Evolutionary conservation across 2,113 vertebrate species (phyloP), one percentile per base, ranked within the genome.

Genomic region (Heteronetta atricapilla): DNA sequence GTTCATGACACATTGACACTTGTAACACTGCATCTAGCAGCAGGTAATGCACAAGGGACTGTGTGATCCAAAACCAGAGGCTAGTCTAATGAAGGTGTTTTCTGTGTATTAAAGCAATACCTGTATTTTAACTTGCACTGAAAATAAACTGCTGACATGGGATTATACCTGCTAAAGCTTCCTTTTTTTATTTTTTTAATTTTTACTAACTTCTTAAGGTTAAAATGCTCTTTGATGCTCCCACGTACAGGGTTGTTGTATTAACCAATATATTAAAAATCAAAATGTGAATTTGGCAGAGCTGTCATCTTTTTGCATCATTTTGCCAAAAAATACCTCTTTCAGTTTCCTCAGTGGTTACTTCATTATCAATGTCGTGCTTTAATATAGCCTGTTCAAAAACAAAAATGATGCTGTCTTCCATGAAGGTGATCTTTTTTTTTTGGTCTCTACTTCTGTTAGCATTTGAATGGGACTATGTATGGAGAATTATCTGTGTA

Each of bases 121-220:
- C 62, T 96, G 96, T 95, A 96, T 82, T 94, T 93, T 90, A 78
- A 69, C 76, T 82, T 91, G 88, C 94, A 42, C 88, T 97, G 86
- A 70, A 94, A 96, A 96, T 96, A 95, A 97, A 95, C 82, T 91
- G 6, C 91, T 96, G 80, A 92, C 62, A 26, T 95, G 93, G 93
- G 76, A 90, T 94, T 94, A 38, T 84, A 91, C 81, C 73, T 91
- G 66, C 74, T 92, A 95, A 93, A 93, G 92, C 52, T 95, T 95
- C 92, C 70, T 76, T 42, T 75, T 60, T 42, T 83, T 75, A 42
- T 75, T 60, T 42, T 83, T 6, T 44, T n/a, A n/a, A n/a, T n/a
- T 44, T 44, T 16, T 11, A 7, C 82, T 88, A 70, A 58, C 12
- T 77, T 87, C 55, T 82, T 63, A 77, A 75, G 17, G 42, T 75